Evolutionary conservation across 2,888 invertebrate genomes (phyloP).

Genomic region (Diplazon laetatorius): DNA sequence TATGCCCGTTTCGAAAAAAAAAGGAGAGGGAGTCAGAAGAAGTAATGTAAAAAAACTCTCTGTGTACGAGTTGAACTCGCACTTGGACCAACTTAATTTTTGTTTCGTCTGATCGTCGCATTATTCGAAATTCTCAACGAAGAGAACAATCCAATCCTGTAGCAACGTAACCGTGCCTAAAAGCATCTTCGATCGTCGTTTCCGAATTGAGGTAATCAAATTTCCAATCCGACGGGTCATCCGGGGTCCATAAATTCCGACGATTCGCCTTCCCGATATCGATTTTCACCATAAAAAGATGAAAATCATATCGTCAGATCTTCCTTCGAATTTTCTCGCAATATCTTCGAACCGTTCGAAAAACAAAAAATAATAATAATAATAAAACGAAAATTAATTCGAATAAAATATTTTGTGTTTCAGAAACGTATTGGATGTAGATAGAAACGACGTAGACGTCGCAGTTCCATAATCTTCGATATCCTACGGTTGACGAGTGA

Average conservation of each 20-base stretch:
- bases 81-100: no score
- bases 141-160: no score
- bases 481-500: slow-evolving; percentile 49
- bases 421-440: slow-evolving; percentile 52
- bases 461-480: slow-evolving; percentile 26
- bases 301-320: neutral
- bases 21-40: no score
- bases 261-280: slow-evolving; percentile 30
- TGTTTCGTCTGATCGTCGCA: no score
- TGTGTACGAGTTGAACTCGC: no score
- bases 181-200: neutral
- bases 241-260: slow-evolving; percentile 49
- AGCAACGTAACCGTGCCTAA: no score
- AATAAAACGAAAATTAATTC: slow-evolving; percentile 12
- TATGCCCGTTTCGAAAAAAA: no score
- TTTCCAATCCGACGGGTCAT: slow-evolving; percentile 49
- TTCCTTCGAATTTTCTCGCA: neutral
- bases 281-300: no score
- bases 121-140: no score
- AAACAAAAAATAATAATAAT: neutral
- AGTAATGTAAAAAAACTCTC: no score
- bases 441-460: slow-evolving; percentile 24
- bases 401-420: slow-evolving; percentile 42
- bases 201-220: slow-evolving; percentile 54
- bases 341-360: neutral